These are phyloP conservation scores for Brachionus sp. DNA, from an alignment of 1,140 invertebrate species.

Conservation along the genomic window DNA sequence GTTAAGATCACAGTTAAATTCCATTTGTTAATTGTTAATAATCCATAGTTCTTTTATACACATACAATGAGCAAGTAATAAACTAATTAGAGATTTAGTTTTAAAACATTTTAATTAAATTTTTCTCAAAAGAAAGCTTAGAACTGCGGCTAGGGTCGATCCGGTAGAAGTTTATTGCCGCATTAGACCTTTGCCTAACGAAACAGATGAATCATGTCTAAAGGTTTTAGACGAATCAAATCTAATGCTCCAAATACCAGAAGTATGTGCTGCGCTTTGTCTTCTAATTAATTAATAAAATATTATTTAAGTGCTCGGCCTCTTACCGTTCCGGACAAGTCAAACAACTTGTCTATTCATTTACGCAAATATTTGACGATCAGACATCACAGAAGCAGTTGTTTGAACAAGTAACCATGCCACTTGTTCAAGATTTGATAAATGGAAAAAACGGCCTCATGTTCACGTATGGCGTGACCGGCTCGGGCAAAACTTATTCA, in stretches of 20 bases:
- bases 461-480: constrained; percentile 93
- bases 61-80: constrained; percentile 14
- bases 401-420: constrained; percentile 29
- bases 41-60: background rate
- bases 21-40: constrained; percentile 3
- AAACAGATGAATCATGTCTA: constrained; percentile 13
- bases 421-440: background rate
- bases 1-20: background rate
- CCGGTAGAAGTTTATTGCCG: constrained; percentile 39
- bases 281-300: too few relatives aligned
- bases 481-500: constrained; percentile 89
- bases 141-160: constrained; percentile 2
- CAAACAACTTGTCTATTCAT: constrained; percentile 42
- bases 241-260: constrained; percentile 40
- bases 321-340: constrained; percentile 16
- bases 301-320: constrained; percentile 9
- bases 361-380: constrained; percentile 32
- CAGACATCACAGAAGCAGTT: constrained; percentile 11
- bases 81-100: background rate
- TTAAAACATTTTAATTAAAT: background rate
- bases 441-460: constrained; percentile 55
- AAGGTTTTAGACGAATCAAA: constrained; percentile 22
- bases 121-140: background rate
- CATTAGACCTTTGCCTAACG: constrained; percentile 5
- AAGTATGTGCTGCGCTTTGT: background rate